phyloP scores from a whole-genome alignment of 1,140 invertebrate genomes.

The Drosophila lacteicornis region DNA sequence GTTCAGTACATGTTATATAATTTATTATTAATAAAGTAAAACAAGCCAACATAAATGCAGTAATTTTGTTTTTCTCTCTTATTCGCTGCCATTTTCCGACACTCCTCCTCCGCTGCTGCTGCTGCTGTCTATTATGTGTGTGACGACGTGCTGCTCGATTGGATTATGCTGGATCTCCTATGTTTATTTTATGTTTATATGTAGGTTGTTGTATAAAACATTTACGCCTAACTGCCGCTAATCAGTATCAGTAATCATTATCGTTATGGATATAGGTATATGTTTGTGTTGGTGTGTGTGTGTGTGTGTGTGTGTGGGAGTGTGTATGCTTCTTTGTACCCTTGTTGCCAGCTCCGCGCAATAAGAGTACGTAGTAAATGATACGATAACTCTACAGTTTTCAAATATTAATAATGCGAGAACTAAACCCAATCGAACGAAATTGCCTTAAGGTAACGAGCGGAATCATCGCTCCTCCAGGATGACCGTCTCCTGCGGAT shows the following conservation, averaged over 20 bases:
- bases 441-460: conserved; percentile 32
- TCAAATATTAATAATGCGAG: conserved; percentile 38
- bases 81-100: conserved; percentile 7
- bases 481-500: conserved; percentile 96
- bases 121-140: conserved; percentile 16
- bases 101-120: conserved; percentile 4
- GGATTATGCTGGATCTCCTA: conserved; percentile 33
- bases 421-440: conserved; percentile 57
- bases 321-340: conserved; percentile 21
- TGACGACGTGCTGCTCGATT: conserved; percentile 24
- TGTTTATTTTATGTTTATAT: conserved; percentile 16
- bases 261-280: conserved; percentile 36
- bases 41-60: conserved; percentile 65
- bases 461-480: conserved; percentile 92
- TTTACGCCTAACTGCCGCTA: conserved; percentile 36
- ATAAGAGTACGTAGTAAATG: conserved; percentile 31
- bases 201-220: conserved; percentile 40
- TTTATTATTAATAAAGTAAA: conserved; percentile 82
- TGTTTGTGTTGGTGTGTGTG: not conserved
- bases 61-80: conserved; percentile 33
- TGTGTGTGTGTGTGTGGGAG: conserved; percentile 12
- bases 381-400: conserved; percentile 34
- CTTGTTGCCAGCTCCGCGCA: conserved; percentile 25
- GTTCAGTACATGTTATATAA: conserved; percentile 80
- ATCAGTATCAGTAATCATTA: conserved; percentile 31